These are phyloP conservation scores for Euplexia lucipara DNA, from an alignment of 2,888 invertebrate genomes.

Conservation along the genomic window DNA sequence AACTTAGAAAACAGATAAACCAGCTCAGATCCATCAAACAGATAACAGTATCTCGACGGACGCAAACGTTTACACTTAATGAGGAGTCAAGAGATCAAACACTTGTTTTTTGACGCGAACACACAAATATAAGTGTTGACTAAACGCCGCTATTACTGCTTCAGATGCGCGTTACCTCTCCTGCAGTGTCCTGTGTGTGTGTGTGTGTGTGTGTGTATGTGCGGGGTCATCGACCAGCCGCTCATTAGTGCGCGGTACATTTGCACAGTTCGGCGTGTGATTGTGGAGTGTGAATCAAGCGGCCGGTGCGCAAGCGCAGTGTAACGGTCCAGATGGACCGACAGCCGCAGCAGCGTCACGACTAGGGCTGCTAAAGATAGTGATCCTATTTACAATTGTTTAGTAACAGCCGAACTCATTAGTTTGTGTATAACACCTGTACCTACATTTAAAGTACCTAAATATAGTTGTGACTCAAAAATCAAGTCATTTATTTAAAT, in stretches of 20 bases:
- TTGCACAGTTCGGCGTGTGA: conserved; percentile 59
- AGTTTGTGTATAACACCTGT: too few species aligned
- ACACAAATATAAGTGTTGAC: conserved; percentile 37
- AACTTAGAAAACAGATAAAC: background rate
- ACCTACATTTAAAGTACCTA: too few species aligned
- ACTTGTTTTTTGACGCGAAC: conserved; percentile 42
- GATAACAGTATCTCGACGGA: conserved; percentile 32
- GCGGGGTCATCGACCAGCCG: conserved; percentile 46
- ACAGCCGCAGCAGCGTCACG: conserved; percentile 10
- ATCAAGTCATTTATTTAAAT: too few species aligned
- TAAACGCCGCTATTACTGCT: conserved; percentile 38
- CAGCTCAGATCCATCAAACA: conserved; percentile 10
- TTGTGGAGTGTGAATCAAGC: conserved; percentile 54
- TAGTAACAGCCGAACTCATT: too few species aligned
- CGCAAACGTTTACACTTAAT: conserved; percentile 34
- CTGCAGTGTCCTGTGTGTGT: background rate
- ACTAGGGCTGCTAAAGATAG: conserved; percentile 42
- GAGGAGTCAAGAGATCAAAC: conserved; percentile 57
- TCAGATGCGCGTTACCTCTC: background rate
- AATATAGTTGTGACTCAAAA: too few species aligned
- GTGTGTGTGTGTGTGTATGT: conserved; percentile 19
- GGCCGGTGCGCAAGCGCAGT: conserved; percentile 43
- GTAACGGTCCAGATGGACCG: conserved; percentile 28
- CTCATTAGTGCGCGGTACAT: conserved; percentile 61
- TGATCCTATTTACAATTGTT: background rate